phyloP scores from a whole-genome alignment of 2,113 vertebrate genomes.

The Promerops cafer region DNA sequence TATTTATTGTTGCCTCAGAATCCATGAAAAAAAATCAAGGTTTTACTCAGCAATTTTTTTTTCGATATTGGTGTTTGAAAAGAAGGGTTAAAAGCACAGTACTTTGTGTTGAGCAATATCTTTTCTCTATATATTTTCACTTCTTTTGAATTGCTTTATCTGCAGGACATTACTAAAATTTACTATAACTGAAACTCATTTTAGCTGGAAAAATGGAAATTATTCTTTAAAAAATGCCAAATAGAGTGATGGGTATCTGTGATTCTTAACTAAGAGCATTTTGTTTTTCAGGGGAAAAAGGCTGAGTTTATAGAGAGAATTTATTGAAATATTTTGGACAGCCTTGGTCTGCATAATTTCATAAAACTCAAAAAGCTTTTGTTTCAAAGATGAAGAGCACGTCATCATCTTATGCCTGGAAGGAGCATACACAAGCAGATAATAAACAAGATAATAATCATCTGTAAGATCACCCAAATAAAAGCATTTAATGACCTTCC shows the following conservation, averaged over 20 bases:
- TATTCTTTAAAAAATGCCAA: not conserved
- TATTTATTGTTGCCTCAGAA: not conserved
- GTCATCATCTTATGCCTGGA: not conserved
- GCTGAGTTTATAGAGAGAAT: not conserved
- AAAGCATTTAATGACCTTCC: not conserved
- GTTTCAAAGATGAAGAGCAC: not conserved
- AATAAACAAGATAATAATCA: not conserved
- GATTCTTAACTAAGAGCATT: not conserved
- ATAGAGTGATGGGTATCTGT: not conserved
- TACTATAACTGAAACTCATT: not conserved
- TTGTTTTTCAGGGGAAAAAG: not conserved
- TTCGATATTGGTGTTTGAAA: not conserved
- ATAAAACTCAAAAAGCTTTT: not conserved
- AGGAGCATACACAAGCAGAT: not conserved
- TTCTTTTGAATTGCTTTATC: not conserved
- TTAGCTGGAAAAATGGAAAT: not conserved
- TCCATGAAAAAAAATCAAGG: not conserved
- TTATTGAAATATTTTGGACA: not conserved
- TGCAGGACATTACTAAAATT: not conserved
- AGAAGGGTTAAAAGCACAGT: not conserved
- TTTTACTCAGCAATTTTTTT: not conserved
- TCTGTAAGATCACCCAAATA: not conserved
- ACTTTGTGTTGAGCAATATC: not conserved
- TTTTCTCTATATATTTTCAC: not conserved
- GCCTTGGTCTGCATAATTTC: not conserved